Evolutionary conservation across 2,797 vertebrate species (phyloP), one percentile per base, ranked within the genome.

Genomic region (Silurus aristotelis): DNA sequence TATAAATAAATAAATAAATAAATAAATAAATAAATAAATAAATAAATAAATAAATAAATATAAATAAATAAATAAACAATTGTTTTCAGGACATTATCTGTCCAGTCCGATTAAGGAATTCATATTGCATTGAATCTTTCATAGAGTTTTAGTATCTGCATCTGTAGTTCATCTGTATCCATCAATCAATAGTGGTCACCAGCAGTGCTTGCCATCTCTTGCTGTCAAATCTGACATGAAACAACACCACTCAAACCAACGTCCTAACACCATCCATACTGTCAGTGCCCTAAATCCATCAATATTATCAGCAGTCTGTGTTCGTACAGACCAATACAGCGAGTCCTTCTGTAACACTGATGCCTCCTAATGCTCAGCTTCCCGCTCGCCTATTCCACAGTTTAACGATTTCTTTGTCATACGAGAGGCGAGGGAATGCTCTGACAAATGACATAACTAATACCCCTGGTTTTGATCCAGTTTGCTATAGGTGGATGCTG

Each of bases 401-500:
- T 38, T 20, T 77, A 77, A 60, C 5, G 56, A 72, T 63, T 82
- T 52, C 60, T 73, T 81, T 58, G 67, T 85, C 68, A 80, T 64
- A 61, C 7, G 43, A 1, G 9, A 52, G 38, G 68, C n/a, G 6
- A 66, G 85, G 60, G 52, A 66, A 31, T 58, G 22, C 67, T 89
- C 83, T 84, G 84, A 89, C 83, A 83, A 86, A 90, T 66, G 66
- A 63, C 71, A 22, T 76, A 55, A 76, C 67, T 88, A 88, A 86
- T 83, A 46, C 83, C 85, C 61, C 70, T 82, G 73, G 38, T 83
- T 89, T 82, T 90, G 85, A 89, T 89, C 87, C 86, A 73, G 84
- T 89, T 89, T 87, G 66, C 83, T 85, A 73, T 83, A 85, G 87
- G 84, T 87, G 83, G 87, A 83, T 60, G 72, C 84, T 80, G 73